These are phyloP conservation scores for Mustela lutreola DNA, from an alignment of 2,113 vertebrate species.

Conservation along the genomic window DNA sequence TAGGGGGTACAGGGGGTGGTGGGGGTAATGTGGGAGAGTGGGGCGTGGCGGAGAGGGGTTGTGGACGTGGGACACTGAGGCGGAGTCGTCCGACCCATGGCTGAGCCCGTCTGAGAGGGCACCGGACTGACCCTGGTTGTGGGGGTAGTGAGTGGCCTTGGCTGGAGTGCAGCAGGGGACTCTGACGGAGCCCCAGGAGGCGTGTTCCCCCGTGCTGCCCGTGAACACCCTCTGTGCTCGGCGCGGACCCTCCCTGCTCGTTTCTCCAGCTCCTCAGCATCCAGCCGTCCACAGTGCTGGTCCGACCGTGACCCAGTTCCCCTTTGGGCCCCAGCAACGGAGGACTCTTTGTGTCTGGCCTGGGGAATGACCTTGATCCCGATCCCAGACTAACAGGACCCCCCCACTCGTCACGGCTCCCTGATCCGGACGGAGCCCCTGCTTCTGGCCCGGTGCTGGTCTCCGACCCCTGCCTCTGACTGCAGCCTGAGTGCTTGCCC, in stretches of 20 bases:
- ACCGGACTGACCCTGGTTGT: neutral
- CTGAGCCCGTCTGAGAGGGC: neutral
- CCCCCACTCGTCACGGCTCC: neutral
- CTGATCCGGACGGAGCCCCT: neutral
- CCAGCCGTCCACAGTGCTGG: fast-evolving
- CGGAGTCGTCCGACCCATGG: neutral
- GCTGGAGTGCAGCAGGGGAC: no score
- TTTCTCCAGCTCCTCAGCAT: fast-evolving
- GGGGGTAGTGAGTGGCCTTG: neutral
- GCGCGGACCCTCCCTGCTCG: fast-evolving
- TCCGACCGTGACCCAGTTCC: neutral
- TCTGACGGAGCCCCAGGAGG: neutral
- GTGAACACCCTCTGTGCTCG: fast-evolving
- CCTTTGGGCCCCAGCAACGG: fast-evolving
- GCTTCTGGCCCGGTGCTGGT: fast-evolving
- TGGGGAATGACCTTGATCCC: neutral
- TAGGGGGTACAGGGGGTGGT: no score
- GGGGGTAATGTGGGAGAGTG: no score
- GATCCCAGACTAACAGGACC: fast-evolving
- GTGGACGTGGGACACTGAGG: neutral
- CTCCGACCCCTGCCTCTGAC: neutral
- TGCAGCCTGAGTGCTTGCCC: neutral
- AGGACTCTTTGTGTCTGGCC: no score
- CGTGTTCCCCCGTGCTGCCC: fast-evolving
- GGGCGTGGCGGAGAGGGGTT: neutral